Percentiles rank a stretch among this genome's conserved stretches.
Conservation (phyloP, 2,797 vertebrate species). For the Melanotaenia maccullochi region DNA sequence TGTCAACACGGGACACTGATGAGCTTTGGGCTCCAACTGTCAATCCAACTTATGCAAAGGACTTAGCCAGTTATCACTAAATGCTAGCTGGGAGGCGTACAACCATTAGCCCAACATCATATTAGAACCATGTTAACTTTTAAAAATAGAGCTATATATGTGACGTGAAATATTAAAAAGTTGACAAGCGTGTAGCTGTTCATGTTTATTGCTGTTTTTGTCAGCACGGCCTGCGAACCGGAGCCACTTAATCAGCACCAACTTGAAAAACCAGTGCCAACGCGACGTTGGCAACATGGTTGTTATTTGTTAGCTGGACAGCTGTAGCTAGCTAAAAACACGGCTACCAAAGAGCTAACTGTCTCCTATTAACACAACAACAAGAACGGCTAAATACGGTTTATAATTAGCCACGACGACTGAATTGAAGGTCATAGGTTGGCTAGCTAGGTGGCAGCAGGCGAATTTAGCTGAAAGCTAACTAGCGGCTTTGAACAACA, state of each 20-base stretch:
- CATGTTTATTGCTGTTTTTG: constrained; percentile 19
- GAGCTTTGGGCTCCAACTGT: constrained; percentile 14
- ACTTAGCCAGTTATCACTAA: not conserved
- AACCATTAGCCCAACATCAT: not conserved
- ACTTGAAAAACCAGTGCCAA: constrained; percentile 63
- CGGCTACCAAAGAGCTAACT: constrained; percentile 32
- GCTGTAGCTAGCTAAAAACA: constrained; percentile 55
- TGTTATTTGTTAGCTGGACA: constrained; percentile 47
- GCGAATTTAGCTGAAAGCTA: constrained; percentile 59
- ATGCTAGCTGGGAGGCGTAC: not conserved
- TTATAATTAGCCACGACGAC: constrained; percentile 41
- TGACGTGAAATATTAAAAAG: not conserved
- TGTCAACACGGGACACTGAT: constrained; percentile 3
- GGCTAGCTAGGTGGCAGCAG: constrained; percentile 45
- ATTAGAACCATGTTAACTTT: not conserved
- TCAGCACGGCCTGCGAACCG: constrained; percentile 52
- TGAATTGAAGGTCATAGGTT: constrained; percentile 74
- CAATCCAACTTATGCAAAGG: constrained; percentile 17
- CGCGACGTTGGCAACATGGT: constrained; percentile 66
- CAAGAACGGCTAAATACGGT: constrained; percentile 26
- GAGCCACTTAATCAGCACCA: constrained; percentile 51
- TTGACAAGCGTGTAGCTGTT: not conserved
- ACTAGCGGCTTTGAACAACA: constrained; percentile 68
- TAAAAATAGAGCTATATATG: too few relatives aligned
- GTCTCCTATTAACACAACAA: constrained; percentile 23